Base-by-base conservation (phyloP, 2,888 invertebrate species). In the Campoletis raptor region DNA sequence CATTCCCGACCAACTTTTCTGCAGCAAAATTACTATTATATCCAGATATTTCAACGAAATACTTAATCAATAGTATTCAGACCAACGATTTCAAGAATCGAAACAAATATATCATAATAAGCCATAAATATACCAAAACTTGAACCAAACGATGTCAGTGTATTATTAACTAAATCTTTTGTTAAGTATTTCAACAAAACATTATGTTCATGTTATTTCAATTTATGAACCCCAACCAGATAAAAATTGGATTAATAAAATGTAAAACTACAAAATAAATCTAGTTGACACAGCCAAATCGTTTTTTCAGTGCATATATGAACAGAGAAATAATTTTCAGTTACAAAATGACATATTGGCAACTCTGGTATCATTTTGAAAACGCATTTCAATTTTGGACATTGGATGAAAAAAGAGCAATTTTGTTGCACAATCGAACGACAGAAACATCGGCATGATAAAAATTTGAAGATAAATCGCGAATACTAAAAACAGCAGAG, bases 401-500 rank as follows among this genome's bases (percentile, higher is more conserved):
- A 2, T 61, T 30, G 15, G 1, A 61, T 61, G 61, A 30, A 30
- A 61, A 61, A 61, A 30, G 61, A 15, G 61, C 61, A 61, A 61
- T 61, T 61, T 24, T 30, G 61, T 30, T 1, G 30, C 30, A 30
- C 30, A 5, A 30, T 15, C 6, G 1, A 30, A 61, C 30, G 61
- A 61, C 30, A 24, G 15, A 61, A 30, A 61, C 30, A 12, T 30
- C 15, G 52, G 61, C 61, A 42, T 54, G 40, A 15, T 57, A 70
- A 76, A 48, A 77, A 77, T 57, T 61, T 48, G 70, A 77, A 30
- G 18, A 70, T 45, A 73, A 79, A 79, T 79, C 42, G 61, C 45
- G 73, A 67, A 12, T 21, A 24, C 36, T 45, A 24, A 83, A 57
- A 69, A 83, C 83, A 70, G 52, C 21, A 40, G 72, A 64, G 72